Evolutionary conservation across 37 sponge, comb jelly and placozoan genomes (phyloP).

Genomic region (Spongia lamella): DNA sequence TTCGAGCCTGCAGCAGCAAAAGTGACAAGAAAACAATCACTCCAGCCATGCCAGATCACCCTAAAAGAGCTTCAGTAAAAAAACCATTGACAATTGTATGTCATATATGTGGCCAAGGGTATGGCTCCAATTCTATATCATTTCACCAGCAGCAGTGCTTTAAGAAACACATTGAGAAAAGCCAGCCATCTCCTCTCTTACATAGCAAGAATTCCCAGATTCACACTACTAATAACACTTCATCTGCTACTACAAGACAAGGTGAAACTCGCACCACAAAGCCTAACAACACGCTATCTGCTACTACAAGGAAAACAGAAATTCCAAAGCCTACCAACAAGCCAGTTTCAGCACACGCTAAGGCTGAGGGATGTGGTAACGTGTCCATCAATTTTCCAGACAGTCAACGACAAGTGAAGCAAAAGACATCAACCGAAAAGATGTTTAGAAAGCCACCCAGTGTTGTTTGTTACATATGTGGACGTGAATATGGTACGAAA

Average conservation of each 20-base stretch:
- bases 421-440: neutral
- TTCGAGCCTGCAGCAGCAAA: no score
- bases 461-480: conserved; percentile 79
- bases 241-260: neutral
- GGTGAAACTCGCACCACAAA: neutral
- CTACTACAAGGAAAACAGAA: neutral
- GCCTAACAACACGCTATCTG: neutral
- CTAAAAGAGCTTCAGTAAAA: no score
- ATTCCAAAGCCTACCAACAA: neutral
- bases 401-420: neutral
- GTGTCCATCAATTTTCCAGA: conserved; percentile 8
- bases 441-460: conserved; percentile 23
- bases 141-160: conserved; percentile 56
- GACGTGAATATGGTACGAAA: conserved; percentile 68
- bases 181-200: neutral
- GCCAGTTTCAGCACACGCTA: neutral
- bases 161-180: conserved; percentile 34
- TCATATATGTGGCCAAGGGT: conserved; percentile 46
- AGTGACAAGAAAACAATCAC: no score
- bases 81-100: conserved; percentile 11
- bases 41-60: no score
- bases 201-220: no score
- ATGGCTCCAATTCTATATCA: conserved; percentile 40
- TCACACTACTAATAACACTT: no score
- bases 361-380: conserved; percentile 1